A percentile compares a stretch with the other conserved stretches of the same genome.
Conservation (phyloP, 2,888 invertebrate species). For the Leucozona laternaria region DNA sequence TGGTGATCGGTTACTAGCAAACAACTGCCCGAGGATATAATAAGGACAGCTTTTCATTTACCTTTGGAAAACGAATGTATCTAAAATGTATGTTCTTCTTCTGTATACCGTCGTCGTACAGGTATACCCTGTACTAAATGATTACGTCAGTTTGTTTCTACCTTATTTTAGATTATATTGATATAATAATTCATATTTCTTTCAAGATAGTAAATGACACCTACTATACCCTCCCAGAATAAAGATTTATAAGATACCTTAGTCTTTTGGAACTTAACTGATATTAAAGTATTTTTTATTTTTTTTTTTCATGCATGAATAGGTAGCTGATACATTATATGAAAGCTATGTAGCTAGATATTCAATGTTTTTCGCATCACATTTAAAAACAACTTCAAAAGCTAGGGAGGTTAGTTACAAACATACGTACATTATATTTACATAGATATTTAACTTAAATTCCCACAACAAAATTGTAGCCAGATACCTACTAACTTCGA, state of each 20-base stretch:
- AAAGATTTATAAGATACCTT: neutral
- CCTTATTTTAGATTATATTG: neutral
- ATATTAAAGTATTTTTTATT: neutral
- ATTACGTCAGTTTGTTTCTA: too few relatives aligned
- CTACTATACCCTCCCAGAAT: neutral
- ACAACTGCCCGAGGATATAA: too few relatives aligned
- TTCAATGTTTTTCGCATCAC: neutral
- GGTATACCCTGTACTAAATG: too few relatives aligned
- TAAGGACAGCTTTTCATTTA: too few relatives aligned
- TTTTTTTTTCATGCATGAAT: neutral
- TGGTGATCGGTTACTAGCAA: too few relatives aligned
- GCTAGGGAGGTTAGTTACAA: neutral
- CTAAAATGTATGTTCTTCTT: too few relatives aligned
- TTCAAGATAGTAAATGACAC: conserved; percentile 7
- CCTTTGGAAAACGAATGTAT: too few relatives aligned
- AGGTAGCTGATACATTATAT: neutral
- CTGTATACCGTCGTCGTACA: too few relatives aligned
- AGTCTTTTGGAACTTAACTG: neutral
- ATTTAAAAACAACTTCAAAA: neutral
- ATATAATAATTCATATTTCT: neutral
- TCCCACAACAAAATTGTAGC: neutral
- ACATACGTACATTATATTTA: neutral
- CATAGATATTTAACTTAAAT: neutral
- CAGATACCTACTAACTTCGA: conserved; percentile 3
- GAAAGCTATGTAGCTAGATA: neutral